Base-by-base conservation (phyloP, 2,113 vertebrate genomes). In the Sander lucioperca region DNA sequence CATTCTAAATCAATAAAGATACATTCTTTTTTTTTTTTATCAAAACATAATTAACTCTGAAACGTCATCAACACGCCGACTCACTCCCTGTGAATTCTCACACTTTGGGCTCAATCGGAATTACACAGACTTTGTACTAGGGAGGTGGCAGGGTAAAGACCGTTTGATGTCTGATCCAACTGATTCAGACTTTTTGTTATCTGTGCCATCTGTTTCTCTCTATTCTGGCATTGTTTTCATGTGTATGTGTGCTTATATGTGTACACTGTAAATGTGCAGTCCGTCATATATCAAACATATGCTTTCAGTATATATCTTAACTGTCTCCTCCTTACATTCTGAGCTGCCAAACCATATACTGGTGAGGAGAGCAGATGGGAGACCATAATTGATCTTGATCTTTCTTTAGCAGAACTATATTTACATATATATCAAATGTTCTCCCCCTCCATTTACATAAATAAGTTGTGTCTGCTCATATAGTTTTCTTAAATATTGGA, bases 361-460 rank as follows among this genome's bases (percentile, higher is more conserved):
- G 53, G 13, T 45, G 27, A 70, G 13, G 6, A 43, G 45, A 73
- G 45, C 87, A 89, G 87, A 85, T 87, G 70, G 87, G 15, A 73
- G 13, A 66, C n/a, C 30, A 62, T 79, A 70, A 78, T 43, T 84
- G 18, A 77, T 88, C 18, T 30, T 8, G 2, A 33, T 74, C 43
- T 61, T 39, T 39, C 39, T 39, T 39, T 10, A 39, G 21, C 43
- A 57, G 61, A 69, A 59, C 61, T 85, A 68, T 77, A 79, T 66
- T 48, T 61, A 62, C n/a, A 45, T 43, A n/a, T 77, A 27, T 30
- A 70, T 58, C 13, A 43, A 47, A 56, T 62, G 6, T 70, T 39
- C 65, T 23, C 25, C 4, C n/a, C 39, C 13, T 66, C 0, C 2
- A 13, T 21, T 58, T 10, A 78, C 62, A 84, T 74, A 70, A 74